Evolutionary conservation across 2,888 invertebrate genomes (phyloP).

Genomic region (Coenonympha arcania): DNA sequence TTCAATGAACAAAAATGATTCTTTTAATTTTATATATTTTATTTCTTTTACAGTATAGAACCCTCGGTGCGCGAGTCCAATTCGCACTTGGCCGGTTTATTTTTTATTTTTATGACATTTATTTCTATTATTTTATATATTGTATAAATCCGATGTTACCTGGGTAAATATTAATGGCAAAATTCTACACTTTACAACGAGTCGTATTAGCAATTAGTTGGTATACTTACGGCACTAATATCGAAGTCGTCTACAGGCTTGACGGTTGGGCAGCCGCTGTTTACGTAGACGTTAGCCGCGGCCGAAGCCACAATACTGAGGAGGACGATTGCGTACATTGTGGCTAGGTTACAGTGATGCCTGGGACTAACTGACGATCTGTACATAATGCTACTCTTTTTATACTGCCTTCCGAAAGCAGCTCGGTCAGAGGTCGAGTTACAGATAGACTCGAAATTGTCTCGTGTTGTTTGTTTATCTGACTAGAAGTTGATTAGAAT

Average conservation of each 20-base stretch:
- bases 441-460: not conserved
- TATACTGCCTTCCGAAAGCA: not conserved
- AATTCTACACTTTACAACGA: too few relatives aligned
- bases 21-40: too few relatives aligned
- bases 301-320: slow-evolving; percentile 42
- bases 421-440: not conserved
- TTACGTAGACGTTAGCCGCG: slow-evolving; percentile 40
- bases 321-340: slow-evolving; percentile 45
- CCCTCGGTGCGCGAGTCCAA: too few relatives aligned
- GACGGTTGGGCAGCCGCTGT: slow-evolving; percentile 49
- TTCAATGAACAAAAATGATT: too few relatives aligned
- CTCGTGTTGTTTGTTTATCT: not conserved
- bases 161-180: too few relatives aligned
- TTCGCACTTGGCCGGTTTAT: too few relatives aligned
- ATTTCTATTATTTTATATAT: too few relatives aligned
- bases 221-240: slow-evolving; percentile 41
- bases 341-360: slow-evolving; percentile 12
- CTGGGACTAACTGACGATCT: not conserved
- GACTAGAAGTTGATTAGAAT: not conserved
- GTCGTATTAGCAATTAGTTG: too few relatives aligned
- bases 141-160: too few relatives aligned
- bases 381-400: not conserved
- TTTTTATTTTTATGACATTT: too few relatives aligned
- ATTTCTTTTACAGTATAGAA: too few relatives aligned
- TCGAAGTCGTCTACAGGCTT: slow-evolving; percentile 54